These are phyloP conservation scores for Dromiciops gliroides DNA, from an alignment of 2,113 vertebrate genomes.

Conservation along the genomic window DNA sequence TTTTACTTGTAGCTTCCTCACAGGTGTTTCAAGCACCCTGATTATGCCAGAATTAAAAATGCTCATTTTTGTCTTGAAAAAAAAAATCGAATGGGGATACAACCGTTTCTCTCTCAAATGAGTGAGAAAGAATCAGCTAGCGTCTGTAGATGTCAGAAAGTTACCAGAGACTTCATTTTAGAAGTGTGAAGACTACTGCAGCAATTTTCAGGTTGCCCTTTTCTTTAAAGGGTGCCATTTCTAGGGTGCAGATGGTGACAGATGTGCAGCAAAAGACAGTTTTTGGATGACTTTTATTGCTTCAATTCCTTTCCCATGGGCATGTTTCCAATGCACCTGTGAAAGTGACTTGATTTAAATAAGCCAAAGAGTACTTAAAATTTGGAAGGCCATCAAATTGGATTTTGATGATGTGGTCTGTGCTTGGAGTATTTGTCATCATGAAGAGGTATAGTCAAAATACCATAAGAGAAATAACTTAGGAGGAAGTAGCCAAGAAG, in stretches of 20 bases:
- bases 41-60: constrained; percentile 11
- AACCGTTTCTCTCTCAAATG: constrained; percentile 11
- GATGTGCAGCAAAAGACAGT: not conserved
- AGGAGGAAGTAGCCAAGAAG: constrained; percentile 23
- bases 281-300: constrained; percentile 16
- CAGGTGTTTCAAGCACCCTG: constrained; percentile 9
- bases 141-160: not conserved
- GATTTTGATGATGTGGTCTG: constrained; percentile 42
- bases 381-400: constrained; percentile 45
- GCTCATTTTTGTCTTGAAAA: not conserved
- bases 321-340: constrained; percentile 59
- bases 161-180: constrained; percentile 20
- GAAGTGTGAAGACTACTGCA: constrained; percentile 1
- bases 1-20: constrained; percentile 3
- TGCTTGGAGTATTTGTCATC: constrained; percentile 31
- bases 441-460: constrained; percentile 17
- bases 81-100: constrained; percentile 20
- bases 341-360: constrained; percentile 51
- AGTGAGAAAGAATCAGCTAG: not conserved
- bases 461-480: constrained; percentile 32
- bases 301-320: constrained; percentile 42
- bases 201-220: constrained; percentile 41
- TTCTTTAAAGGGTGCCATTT: constrained; percentile 15
- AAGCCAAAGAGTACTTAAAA: constrained; percentile 55
- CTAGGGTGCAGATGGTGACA: constrained; percentile 19